Percentiles rank a stretch among this genome's conserved stretches.
Conservation (phyloP, 2,797 vertebrate species). For the Onychomys torridus region DNA sequence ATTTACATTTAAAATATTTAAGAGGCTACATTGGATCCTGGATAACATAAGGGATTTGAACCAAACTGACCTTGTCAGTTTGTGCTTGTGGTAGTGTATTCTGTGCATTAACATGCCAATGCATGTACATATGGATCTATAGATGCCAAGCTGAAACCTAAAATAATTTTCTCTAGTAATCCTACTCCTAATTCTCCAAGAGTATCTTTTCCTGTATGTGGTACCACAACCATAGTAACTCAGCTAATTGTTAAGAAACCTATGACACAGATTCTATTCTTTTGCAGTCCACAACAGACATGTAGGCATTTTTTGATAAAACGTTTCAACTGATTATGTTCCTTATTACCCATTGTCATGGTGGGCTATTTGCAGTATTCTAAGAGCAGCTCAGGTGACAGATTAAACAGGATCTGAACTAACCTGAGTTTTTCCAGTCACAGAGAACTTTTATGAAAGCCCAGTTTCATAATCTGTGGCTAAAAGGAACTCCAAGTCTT, state of each 20-base stretch:
- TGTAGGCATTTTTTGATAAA: not conserved
- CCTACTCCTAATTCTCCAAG: not conserved
- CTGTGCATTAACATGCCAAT: not conserved
- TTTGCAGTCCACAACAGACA: not conserved
- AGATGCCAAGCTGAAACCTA: not conserved
- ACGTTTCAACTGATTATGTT: not conserved
- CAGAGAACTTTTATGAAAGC: not conserved
- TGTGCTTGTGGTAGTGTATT: not conserved
- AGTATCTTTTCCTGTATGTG: not conserved
- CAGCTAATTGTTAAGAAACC: not conserved
- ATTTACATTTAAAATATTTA: not conserved
- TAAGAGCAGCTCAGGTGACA: not conserved
- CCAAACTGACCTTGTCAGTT: not conserved
- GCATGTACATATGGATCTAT: not conserved
- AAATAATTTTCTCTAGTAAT: not conserved
- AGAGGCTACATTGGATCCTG: not conserved
- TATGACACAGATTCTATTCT: not conserved
- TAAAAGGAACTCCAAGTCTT: not conserved
- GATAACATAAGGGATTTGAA: not conserved
- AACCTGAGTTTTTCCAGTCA: not conserved
- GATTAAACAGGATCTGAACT: not conserved
- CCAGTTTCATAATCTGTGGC: not conserved
- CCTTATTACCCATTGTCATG: not conserved
- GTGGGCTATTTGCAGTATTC: not conserved
- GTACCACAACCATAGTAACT: not conserved